Evolutionary conservation across 2,888 invertebrate species (phyloP), one percentile per base, ranked within the genome.

Genomic region (Tiliacea aurago): DNA sequence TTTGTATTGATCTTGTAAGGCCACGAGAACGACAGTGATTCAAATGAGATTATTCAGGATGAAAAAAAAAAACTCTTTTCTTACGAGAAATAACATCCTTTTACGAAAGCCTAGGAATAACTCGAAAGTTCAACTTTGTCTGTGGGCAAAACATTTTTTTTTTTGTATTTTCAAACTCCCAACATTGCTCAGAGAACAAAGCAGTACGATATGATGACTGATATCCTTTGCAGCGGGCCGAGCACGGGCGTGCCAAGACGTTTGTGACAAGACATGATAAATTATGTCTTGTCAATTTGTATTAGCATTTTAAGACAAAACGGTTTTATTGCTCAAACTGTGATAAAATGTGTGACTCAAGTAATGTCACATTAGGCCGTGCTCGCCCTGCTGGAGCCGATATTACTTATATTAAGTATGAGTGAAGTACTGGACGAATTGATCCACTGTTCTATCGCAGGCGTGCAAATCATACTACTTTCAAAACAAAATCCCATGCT

Each of bases 1-100:
- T 56, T 47, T n/a, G 6, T 80, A 53, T 81, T 53, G 10, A 28
- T 69, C 4, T 64, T 66, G 37, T 70, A 43, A 23, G 47, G 49
- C 37, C 53, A 62, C 20, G 43, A 68, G 70, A 55, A 55, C 62
- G 20, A 69, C 3, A 20, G 11, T 47, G 37, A 49, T 18, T 7
- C 15, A n/a, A 28, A n/a, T 13, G 13, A 15, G 13, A 47, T 28
- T 45, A 20, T 3, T 20, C 20, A 20, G 5, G 9, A 9, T 64
- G 33, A 13, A 28, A 33, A 47, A 11, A 11, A 18, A 41, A 41
- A 23, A 5, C 18, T 43, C 23, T 18, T 23, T 62, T 41, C n/a
- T 9, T 61, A 37, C n/a, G n/a, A 37, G 15, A 61, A 53, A 53
- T 53, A 11, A 61, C 9, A 59, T n/a, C 9, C 0, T 23, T 23